A percentile compares a stretch with the other conserved stretches of the same genome.
These are phyloP conservation scores for Porites rus DNA, from an alignment of 92 coral and sea anemone genomes.

Conservation along the genomic window DNA sequence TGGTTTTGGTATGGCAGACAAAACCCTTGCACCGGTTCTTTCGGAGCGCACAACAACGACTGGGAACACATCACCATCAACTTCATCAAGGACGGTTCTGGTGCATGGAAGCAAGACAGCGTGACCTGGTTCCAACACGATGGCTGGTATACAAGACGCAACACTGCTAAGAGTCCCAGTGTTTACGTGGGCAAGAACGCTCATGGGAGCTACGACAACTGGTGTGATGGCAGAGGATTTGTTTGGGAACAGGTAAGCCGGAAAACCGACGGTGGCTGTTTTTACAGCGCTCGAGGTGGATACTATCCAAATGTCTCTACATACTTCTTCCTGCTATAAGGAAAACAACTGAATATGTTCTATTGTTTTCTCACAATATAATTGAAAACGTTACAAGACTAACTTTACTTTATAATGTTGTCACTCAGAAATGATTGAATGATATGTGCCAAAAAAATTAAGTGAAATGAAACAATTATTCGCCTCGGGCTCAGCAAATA, in stretches of 20 bases:
- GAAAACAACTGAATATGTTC: too few species aligned
- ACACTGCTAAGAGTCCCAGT: not conserved
- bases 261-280: not conserved
- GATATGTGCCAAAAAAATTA: too few species aligned
- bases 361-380: too few species aligned
- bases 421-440: too few species aligned
- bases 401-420: too few species aligned
- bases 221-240: slow-evolving; percentile 28
- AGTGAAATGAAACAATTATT: too few species aligned
- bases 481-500: too few species aligned
- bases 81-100: slow-evolving; percentile 35
- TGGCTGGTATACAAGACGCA: slow-evolving; percentile 43
- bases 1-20: slow-evolving; percentile 15
- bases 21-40: not conserved
- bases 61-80: slow-evolving; percentile 58
- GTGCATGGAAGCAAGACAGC: slow-evolving; percentile 21
- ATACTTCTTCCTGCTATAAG: too few species aligned
- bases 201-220: slow-evolving; percentile 48
- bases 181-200: slow-evolving; percentile 24
- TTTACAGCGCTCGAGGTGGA: too few species aligned
- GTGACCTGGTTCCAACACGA: slow-evolving; percentile 42
- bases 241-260: slow-evolving; percentile 13
- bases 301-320: too few species aligned
- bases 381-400: too few species aligned
- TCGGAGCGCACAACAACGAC: slow-evolving; percentile 19